phyloP scores from a whole-genome alignment of 2,888 invertebrate genomes.

The Chloromyia formosa region DNA sequence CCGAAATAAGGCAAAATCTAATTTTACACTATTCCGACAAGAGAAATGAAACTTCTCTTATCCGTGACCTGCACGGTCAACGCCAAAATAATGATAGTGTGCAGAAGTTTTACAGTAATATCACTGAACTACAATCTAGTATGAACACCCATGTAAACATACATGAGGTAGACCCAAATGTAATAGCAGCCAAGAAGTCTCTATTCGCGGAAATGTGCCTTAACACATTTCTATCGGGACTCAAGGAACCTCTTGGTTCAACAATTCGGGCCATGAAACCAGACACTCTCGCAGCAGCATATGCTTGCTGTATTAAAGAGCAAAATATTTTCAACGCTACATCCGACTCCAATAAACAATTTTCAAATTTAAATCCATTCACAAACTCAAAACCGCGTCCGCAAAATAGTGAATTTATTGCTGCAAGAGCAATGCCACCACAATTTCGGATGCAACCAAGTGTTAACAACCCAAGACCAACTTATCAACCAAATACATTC shows the following conservation, averaged over 20 bases:
- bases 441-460: too few relatives aligned
- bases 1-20: conserved; percentile 26
- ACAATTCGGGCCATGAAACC: too few relatives aligned
- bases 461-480: too few relatives aligned
- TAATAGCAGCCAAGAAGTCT: conserved; percentile 26
- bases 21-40: background rate
- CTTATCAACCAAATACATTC: too few relatives aligned
- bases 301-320: conserved; percentile 38
- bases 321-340: too few relatives aligned
- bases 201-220: conserved; percentile 32
- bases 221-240: conserved; percentile 19
- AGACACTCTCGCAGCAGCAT: conserved; percentile 16
- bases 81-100: conserved; percentile 12
- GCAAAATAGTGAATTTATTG: too few relatives aligned
- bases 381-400: too few relatives aligned
- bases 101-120: conserved; percentile 20
- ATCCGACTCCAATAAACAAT: too few relatives aligned
- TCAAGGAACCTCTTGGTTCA: conserved; percentile 20
- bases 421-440: too few relatives aligned
- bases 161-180: conserved; percentile 23
- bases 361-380: too few relatives aligned
- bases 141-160: conserved; percentile 32
- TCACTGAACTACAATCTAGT: conserved; percentile 8
- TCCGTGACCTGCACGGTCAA: conserved; percentile 34
- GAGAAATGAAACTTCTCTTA: conserved; percentile 27